A percentile compares a stretch with the other conserved stretches of the same genome.
Evolutionary conservation across 2,888 invertebrate species (phyloP).

Genomic region (Andrena chrysosceles): DNA sequence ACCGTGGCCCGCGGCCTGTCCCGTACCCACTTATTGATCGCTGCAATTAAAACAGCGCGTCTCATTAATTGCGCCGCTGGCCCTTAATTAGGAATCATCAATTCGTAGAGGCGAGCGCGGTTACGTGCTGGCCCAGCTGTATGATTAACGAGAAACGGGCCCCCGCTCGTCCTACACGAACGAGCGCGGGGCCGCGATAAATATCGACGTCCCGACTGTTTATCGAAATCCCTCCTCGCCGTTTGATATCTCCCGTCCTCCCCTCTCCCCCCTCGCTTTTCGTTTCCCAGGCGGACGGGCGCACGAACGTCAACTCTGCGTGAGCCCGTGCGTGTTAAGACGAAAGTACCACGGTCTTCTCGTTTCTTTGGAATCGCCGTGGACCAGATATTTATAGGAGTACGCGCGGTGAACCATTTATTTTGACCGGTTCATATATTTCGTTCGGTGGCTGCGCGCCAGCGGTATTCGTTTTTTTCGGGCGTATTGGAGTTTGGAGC

Average conservation of each 20-base stretch:
- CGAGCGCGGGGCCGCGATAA: conserved; percentile 63
- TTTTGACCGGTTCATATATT: conserved; percentile 27
- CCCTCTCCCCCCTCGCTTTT: background rate
- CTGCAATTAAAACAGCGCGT: conserved; percentile 82
- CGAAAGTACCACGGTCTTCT: conserved; percentile 28
- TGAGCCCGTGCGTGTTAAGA: conserved; percentile 64
- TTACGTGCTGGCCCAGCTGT: conserved; percentile 56
- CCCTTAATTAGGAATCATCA: conserved; percentile 84
- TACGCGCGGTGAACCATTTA: conserved; percentile 48
- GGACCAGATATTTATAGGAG: conserved; percentile 63
- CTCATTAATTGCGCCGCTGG: conserved; percentile 82
- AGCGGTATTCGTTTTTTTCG: background rate
- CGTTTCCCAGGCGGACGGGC: conserved; percentile 6
- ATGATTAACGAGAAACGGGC: conserved; percentile 72
- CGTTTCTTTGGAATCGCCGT: conserved; percentile 25
- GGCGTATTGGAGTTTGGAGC: conserved; percentile 1
- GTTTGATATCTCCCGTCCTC: conserved; percentile 6
- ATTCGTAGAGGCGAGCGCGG: conserved; percentile 73
- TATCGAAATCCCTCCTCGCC: conserved; percentile 63
- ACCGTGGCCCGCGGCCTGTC: conserved; percentile 43
- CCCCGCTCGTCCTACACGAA: conserved; percentile 32
- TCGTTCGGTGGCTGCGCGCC: conserved; percentile 11
- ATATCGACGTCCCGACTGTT: conserved; percentile 70
- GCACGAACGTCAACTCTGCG: conserved; percentile 63
- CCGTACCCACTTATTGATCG: conserved; percentile 78